Evolutionary conservation across 2,888 invertebrate genomes (phyloP), one percentile per base, ranked within the genome.

Genomic region (Nymphalis urticae): DNA sequence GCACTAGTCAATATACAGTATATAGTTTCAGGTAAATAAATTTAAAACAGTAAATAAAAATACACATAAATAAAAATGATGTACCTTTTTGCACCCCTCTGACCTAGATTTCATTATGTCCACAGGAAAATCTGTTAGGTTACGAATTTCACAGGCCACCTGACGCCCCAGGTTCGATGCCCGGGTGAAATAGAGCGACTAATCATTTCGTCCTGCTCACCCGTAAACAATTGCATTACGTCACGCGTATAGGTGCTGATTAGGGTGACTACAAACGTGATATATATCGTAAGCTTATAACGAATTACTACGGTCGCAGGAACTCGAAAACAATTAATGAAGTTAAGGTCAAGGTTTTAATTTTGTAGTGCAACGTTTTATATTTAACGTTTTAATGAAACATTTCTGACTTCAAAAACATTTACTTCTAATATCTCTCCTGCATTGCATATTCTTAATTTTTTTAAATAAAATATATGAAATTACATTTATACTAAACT

Each of bases 181-280:
- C 77, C 80, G 79, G 74, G 78, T 77, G 80, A 86, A 86, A 82
- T 85, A 85, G 86, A 84, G 82, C 85, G 82, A 75, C 74, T 82
- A 82, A 80, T 82, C 78, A 76, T 76, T 75, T 69, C 67, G 70
- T 72, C 74, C 68, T 66, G 64, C 66, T 72, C 73, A 62, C 50
- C 75, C 77, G 76, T 79, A 74, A 77, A 75, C 75, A 73, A 75
- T 74, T 74, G 75, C 69, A 70, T 69, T 70, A 73, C 71, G 71
- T 76, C 77, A 75, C 79, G 79, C 79, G 72, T 69, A 71, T 68
- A 72, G 70, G 60, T 67, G 73, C 60, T 61, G 62, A 68, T 68
- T 66, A 54, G 47, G 54, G 61, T 59, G 24, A 66, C 32, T 56
- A 48, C 58, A 70, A 51, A 66, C 60, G 21, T 47, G 42, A 69